A percentile compares a stretch with the other conserved stretches of the same genome.
These are phyloP conservation scores for Apus apus DNA, from an alignment of 2,113 vertebrate species.

Conservation along the genomic window DNA sequence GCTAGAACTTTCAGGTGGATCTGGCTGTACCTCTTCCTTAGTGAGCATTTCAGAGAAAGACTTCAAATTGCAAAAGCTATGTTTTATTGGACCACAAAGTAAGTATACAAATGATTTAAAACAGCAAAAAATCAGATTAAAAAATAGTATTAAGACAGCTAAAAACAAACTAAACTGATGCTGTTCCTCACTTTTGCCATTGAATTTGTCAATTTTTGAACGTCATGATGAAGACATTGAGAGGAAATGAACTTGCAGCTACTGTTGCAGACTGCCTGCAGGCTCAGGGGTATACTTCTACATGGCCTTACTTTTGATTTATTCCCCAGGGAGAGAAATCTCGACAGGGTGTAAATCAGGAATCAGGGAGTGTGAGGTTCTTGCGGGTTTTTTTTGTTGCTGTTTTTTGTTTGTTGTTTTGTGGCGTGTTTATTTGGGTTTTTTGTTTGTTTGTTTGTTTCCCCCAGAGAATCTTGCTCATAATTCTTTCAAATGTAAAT, in stretches of 20 bases:
- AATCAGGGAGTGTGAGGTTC: too few species aligned
- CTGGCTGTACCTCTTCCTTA: neutral
- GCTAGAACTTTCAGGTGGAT: neutral
- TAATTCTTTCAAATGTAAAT: constrained; percentile 66
- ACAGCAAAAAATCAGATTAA: neutral
- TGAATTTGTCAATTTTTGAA: neutral
- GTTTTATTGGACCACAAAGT: neutral
- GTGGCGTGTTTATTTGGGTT: too few species aligned
- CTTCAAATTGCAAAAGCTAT: neutral
- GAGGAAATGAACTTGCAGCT: neutral
- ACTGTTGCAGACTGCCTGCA: neutral
- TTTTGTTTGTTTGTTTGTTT: too few species aligned
- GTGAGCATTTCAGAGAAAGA: neutral
- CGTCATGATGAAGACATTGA: neutral
- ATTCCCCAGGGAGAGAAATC: constrained; percentile 17
- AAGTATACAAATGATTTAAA: neutral
- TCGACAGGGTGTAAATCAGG: constrained; percentile 23
- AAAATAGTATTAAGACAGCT: neutral
- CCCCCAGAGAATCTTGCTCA: neutral
- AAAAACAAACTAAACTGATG: neutral
- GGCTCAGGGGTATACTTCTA: neutral
- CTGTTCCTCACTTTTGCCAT: neutral
- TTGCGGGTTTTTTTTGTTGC: too few species aligned
- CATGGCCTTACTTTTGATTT: neutral
- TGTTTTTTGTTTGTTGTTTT: too few species aligned